Conservation (phyloP, 2,797 vertebrate genomes). For the Garrulus glandarius region DNA sequence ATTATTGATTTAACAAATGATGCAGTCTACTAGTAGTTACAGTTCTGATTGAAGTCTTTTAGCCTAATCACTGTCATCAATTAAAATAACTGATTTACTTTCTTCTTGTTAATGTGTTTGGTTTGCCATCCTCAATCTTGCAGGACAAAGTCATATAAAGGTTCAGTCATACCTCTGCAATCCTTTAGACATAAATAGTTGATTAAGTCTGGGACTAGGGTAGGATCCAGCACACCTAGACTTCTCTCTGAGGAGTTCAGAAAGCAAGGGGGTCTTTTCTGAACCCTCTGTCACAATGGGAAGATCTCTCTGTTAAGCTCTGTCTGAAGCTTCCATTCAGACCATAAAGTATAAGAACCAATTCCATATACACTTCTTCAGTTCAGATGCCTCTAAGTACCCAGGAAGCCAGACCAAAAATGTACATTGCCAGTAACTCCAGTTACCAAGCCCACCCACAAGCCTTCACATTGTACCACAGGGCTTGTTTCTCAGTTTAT, state of each 20-base stretch:
- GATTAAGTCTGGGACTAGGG: neutral
- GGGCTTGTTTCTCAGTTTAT: neutral
- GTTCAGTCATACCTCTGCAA: neutral
- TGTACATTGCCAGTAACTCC: neutral
- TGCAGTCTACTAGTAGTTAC: neutral
- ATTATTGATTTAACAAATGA: neutral
- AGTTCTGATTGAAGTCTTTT: neutral
- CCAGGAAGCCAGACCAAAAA: neutral
- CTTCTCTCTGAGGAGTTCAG: neutral
- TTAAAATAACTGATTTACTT: neutral
- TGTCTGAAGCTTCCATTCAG: neutral
- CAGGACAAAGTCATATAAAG: neutral
- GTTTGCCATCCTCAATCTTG: neutral
- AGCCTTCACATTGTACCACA: neutral
- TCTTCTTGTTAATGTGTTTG: neutral
- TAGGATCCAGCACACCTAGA: neutral
- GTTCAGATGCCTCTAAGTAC: neutral
- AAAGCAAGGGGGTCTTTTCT: neutral
- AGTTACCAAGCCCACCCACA: neutral
- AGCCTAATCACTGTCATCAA: neutral
- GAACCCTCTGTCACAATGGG: neutral
- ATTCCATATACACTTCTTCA: neutral
- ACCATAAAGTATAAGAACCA: accelerated
- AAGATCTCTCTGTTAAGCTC: neutral
- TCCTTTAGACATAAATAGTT: neutral